These are phyloP conservation scores for Harpagifer antarcticus DNA, from an alignment of 2,797 vertebrate genomes.

Conservation along the genomic window DNA sequence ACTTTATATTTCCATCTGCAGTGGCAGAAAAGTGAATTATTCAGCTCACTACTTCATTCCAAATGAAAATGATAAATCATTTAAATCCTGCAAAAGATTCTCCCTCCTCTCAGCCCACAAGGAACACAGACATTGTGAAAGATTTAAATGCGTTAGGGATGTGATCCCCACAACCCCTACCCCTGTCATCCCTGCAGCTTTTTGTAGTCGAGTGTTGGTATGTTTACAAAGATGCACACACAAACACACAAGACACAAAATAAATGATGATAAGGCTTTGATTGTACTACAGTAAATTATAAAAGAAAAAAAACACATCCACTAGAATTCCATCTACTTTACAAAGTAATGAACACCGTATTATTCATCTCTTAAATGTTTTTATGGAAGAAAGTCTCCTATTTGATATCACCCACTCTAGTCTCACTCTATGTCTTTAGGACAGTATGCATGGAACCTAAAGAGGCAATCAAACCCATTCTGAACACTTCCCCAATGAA, in stretches of 20 bases:
- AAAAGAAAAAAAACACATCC: slow-evolving; percentile 54
- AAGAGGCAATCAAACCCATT: slow-evolving; percentile 51
- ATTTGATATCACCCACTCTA: slow-evolving; percentile 32
- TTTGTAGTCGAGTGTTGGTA: slow-evolving; percentile 71
- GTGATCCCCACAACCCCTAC: slow-evolving; percentile 33
- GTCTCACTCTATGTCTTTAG: slow-evolving; percentile 36
- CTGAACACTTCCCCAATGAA: slow-evolving; percentile 59
- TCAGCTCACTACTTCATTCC: slow-evolving; percentile 79
- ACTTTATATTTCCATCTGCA: slow-evolving; percentile 76
- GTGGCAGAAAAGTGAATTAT: slow-evolving; percentile 80
- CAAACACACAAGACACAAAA: slow-evolving; percentile 46
- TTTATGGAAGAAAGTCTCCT: slow-evolving; percentile 52
- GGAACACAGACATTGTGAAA: slow-evolving; percentile 77
- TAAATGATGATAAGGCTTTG: slow-evolving; percentile 68
- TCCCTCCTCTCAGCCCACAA: slow-evolving; percentile 63
- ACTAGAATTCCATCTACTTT: slow-evolving; percentile 35
- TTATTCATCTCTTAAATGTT: slow-evolving; percentile 51
- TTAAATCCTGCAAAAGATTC: slow-evolving; percentile 78
- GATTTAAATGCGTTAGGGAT: slow-evolving; percentile 67
- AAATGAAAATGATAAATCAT: slow-evolving; percentile 84
- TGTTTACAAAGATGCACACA: slow-evolving; percentile 71
- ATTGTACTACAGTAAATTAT: slow-evolving; percentile 75
- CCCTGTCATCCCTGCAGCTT: slow-evolving; percentile 26
- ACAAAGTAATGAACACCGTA: slow-evolving; percentile 37
- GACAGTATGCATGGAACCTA: slow-evolving; percentile 64